These are phyloP conservation scores for Pocota personata DNA, from an alignment of 2,888 invertebrate species.

Conservation along the genomic window DNA sequence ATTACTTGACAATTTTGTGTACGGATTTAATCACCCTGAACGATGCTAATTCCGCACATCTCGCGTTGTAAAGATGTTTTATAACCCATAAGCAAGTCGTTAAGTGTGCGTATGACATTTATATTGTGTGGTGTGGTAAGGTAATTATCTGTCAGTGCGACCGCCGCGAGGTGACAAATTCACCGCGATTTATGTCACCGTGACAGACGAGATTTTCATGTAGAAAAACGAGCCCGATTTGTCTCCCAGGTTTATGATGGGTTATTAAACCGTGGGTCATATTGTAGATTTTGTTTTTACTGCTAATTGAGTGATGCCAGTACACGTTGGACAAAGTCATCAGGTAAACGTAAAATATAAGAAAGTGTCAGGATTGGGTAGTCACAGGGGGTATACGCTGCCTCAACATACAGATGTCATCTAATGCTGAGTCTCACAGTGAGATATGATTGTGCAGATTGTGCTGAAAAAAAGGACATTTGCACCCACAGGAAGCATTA, in stretches of 20 bases:
- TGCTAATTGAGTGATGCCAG: conserved; percentile 52
- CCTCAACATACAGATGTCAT: conserved; percentile 59
- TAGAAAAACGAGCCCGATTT: conserved; percentile 28
- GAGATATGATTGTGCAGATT: no score
- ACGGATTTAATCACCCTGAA: conserved; percentile 27
- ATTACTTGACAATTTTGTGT: conserved; percentile 13
- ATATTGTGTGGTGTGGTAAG: conserved; percentile 1
- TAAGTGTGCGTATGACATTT: conserved; percentile 29
- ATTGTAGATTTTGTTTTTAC: conserved; percentile 10
- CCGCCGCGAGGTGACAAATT: conserved; percentile 24
- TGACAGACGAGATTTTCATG: not conserved
- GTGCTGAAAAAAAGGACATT: no score
- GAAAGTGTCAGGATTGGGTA: not conserved
- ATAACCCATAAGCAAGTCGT: conserved; percentile 41
- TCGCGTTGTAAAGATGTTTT: conserved; percentile 26
- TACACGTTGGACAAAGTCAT: not conserved
- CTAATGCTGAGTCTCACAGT: conserved; percentile 8
- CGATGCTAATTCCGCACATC: conserved; percentile 27
- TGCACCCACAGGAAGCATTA: conserved; percentile 11
- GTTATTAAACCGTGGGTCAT: conserved; percentile 21
- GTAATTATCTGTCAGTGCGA: conserved; percentile 41
- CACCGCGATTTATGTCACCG: not conserved
- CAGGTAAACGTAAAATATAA: not conserved
- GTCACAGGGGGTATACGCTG: conserved; percentile 16
- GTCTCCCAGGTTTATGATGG: conserved; percentile 9